A percentile compares a stretch with the other conserved stretches of the same genome.
phyloP scores from a whole-genome alignment of 1,140 invertebrate genomes.

The Hesperophylax magnus region DNA sequence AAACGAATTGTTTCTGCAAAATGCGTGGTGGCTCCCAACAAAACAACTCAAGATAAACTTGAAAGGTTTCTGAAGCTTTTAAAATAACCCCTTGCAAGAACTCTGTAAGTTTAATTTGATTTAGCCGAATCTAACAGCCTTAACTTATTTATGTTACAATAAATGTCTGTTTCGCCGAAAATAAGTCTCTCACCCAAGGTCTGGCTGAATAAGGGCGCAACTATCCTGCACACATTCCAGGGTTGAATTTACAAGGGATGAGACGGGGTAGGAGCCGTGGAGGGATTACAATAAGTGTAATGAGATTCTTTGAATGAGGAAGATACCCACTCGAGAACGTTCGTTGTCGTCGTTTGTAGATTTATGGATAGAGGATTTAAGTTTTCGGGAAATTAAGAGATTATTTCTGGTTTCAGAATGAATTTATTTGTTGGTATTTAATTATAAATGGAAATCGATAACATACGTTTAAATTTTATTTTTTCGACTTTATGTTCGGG shows the following conservation, averaged over 20 bases:
- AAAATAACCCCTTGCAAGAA: conserved; percentile 9
- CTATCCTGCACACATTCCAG: neutral
- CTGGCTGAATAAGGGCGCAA: neutral
- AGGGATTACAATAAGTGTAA: conserved; percentile 15
- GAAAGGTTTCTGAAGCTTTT: neutral
- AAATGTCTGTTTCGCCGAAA: conserved; percentile 32
- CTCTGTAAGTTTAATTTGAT: conserved; percentile 26
- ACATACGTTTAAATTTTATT: no score
- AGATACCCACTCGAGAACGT: neutral
- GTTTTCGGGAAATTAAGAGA: no score
- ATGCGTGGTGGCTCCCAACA: neutral
- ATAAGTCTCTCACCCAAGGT: conserved; percentile 7
- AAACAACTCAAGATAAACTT: neutral
- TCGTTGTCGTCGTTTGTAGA: no score
- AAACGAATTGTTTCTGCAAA: no score
- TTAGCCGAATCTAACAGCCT: conserved; percentile 29
- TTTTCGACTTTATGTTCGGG: no score
- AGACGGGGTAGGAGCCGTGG: neutral
- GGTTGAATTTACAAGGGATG: neutral
- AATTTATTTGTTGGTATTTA: no score
- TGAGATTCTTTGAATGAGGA: neutral
- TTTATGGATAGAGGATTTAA: no score
- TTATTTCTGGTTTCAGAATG: no score
- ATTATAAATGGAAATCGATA: no score
- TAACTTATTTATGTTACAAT: conserved; percentile 35